These are phyloP conservation scores for Epizoanthus fatuus DNA, from an alignment of 92 coral and sea anemone species.

Conservation along the genomic window DNA sequence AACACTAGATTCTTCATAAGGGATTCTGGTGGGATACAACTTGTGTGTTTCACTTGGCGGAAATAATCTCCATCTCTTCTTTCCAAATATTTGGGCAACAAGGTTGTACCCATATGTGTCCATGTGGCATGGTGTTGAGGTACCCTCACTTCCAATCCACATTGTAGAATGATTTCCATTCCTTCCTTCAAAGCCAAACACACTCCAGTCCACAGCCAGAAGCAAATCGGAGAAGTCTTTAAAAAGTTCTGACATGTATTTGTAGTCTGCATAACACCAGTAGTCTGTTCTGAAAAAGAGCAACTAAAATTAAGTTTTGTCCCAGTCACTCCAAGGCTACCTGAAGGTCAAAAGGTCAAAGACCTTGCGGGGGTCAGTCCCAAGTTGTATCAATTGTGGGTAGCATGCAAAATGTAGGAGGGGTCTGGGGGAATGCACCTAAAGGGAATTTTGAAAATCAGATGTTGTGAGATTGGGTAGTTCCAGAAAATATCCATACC, in stretches of 20 bases:
- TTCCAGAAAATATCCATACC: too few species aligned
- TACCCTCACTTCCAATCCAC: constrained; percentile 96
- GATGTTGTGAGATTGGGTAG: too few species aligned
- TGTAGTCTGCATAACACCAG: constrained; percentile 99
- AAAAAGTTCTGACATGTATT: constrained; percentile 94
- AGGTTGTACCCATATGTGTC: constrained; percentile 98
- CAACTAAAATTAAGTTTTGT: neutral
- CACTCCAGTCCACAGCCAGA: constrained; percentile 81
- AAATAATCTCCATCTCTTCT: constrained; percentile 92
- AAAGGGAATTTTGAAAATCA: too few species aligned
- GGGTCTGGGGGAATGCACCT: too few species aligned
- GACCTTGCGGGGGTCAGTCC: too few species aligned
- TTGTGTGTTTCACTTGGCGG: constrained; percentile 80
- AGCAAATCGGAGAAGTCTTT: constrained; percentile 76
- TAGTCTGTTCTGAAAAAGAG: constrained; percentile 77
- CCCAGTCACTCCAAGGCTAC: too few species aligned
- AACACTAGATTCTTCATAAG: constrained; percentile 98
- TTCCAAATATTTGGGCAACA: constrained; percentile 96
- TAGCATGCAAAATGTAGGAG: too few species aligned
- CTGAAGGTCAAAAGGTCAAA: too few species aligned
- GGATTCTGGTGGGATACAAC: constrained; percentile 94
- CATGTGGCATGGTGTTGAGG: constrained; percentile 94
- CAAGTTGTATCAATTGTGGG: too few species aligned
- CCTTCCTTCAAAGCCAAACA: constrained; percentile 89
- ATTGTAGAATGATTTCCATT: constrained; percentile 95